phyloP scores from a whole-genome alignment of 2,113 vertebrate species.

The Sphaerodactylus townsendi region DNA sequence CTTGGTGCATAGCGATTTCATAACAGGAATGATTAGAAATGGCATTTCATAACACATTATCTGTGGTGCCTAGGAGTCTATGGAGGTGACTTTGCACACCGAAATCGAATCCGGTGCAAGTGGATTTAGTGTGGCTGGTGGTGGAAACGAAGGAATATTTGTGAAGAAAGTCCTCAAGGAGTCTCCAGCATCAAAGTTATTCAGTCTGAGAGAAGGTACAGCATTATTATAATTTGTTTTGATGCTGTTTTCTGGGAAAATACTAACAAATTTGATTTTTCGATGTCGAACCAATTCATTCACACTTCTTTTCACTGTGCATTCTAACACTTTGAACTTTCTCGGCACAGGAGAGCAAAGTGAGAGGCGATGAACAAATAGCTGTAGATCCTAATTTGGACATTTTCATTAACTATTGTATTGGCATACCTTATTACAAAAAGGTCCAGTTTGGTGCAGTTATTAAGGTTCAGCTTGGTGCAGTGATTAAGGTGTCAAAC shows the following conservation, averaged over 20 bases:
- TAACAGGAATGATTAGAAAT: conserved; percentile 1
- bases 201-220: conserved; percentile 90
- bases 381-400: neutral
- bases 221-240: neutral
- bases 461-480: too few relatives aligned
- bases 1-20: neutral
- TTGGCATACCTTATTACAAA: neutral
- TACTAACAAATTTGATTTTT: neutral
- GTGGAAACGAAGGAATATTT: conserved; percentile 88
- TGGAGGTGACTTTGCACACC: conserved; percentile 84
- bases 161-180: conserved; percentile 89
- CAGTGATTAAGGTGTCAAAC: too few relatives aligned
- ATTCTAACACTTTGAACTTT: neutral
- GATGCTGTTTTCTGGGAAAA: conserved; percentile 1
- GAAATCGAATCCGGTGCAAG: conserved; percentile 84
- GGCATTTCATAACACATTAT: neutral
- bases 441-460: too few relatives aligned
- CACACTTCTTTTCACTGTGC: neutral
- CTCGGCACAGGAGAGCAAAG: neutral
- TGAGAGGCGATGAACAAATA: neutral
- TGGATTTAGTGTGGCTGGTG: conserved; percentile 88
- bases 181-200: conserved; percentile 87
- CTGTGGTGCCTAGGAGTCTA: conserved; percentile 57
- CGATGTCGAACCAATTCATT: neutral
- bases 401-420: neutral